These are phyloP conservation scores for Drosophila niveifrons DNA, from an alignment of 2,888 invertebrate species.

Conservation along the genomic window DNA sequence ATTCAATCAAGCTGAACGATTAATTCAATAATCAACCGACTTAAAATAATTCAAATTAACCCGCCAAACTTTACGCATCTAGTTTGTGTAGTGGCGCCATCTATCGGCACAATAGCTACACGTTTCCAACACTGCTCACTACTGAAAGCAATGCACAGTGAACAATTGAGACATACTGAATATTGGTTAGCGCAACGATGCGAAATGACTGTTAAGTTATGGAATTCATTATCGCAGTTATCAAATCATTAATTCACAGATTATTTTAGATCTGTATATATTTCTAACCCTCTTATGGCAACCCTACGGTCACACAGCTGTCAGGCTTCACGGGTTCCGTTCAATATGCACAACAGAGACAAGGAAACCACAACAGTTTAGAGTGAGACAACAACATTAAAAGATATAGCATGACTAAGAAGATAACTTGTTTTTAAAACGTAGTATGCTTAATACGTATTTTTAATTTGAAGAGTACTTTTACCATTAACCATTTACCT, in stretches of 20 bases:
- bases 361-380: slow-evolving; percentile 40
- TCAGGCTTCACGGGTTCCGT: slow-evolving; percentile 99
- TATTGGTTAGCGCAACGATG: too few species aligned
- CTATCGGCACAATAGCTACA: slow-evolving; percentile 10
- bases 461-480: too few species aligned
- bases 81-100: slow-evolving; percentile 24
- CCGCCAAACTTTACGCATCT: slow-evolving; percentile 18
- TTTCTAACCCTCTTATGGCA: too few species aligned
- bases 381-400: not conserved
- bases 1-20: not conserved
- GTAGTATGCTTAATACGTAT: too few species aligned
- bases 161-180: too few species aligned
- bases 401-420: not conserved
- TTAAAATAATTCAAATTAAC: slow-evolving; percentile 4
- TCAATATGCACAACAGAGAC: slow-evolving; percentile 1
- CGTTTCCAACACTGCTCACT: not conserved
- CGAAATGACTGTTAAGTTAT: too few species aligned
- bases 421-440: not conserved
- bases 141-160: not conserved
- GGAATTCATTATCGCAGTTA: too few species aligned
- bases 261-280: too few species aligned
- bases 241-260: too few species aligned
- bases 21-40: not conserved
- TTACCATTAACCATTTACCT: too few species aligned
- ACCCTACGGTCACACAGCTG: slow-evolving; percentile 92